A percentile compares a stretch with the other conserved stretches of the same genome.
Evolutionary conservation across 1,140 invertebrate species (phyloP).

Genomic region (Aphaenogaster rudis): DNA sequence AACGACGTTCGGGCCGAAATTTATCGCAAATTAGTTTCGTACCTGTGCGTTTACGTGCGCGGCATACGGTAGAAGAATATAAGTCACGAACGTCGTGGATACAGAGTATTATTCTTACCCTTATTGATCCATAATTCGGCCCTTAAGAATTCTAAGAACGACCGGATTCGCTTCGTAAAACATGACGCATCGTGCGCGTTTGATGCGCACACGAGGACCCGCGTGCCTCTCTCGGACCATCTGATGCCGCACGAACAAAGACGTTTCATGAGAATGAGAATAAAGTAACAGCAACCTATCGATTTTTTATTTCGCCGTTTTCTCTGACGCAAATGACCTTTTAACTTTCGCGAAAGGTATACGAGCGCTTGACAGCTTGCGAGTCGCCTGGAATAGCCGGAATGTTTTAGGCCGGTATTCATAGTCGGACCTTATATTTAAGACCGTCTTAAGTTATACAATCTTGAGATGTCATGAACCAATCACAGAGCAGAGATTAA

Average conservation of each 20-base stretch:
- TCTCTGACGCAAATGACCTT: slow-evolving; percentile 7
- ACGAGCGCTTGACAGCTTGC: slow-evolving; percentile 19
- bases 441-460: too few relatives aligned
- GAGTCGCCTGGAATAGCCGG: background rate
- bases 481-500: too few relatives aligned
- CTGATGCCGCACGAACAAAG: background rate
- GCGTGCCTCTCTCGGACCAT: background rate
- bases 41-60: slow-evolving; percentile 53
- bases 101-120: background rate
- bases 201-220: background rate
- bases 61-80: slow-evolving; percentile 12
- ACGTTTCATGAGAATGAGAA: slow-evolving; percentile 17
- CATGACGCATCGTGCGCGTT: background rate
- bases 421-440: too few relatives aligned
- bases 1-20: slow-evolving; percentile 60
- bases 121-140: background rate
- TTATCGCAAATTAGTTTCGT: slow-evolving; percentile 72
- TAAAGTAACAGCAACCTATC: background rate
- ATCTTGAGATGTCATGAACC: too few relatives aligned
- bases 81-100: background rate
- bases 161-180: slow-evolving; percentile 20
- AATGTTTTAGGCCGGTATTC: background rate
- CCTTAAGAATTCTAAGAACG: background rate
- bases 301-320: slow-evolving; percentile 32
- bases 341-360: slow-evolving; percentile 7